A percentile compares a stretch with the other conserved stretches of the same genome.
These are phyloP conservation scores for Micromesistius poutassou DNA, from an alignment of 2,797 vertebrate genomes.

Conservation along the genomic window DNA sequence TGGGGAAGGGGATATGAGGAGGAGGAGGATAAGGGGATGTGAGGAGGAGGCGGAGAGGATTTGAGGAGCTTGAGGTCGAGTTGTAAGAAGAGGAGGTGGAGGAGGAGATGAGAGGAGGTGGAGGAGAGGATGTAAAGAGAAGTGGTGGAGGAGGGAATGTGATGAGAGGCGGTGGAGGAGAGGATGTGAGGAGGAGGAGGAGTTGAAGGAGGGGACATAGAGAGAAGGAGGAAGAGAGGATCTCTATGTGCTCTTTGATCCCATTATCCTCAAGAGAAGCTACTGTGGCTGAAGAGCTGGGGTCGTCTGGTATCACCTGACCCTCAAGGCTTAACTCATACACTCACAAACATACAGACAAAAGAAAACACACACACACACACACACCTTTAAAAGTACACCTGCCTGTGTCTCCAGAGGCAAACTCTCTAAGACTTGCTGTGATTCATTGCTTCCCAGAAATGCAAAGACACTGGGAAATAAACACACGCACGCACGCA, in stretches of 20 bases:
- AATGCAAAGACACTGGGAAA: slow-evolving; percentile 3
- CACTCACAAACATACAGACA: background rate
- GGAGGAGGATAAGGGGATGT: no score
- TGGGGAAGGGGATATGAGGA: no score
- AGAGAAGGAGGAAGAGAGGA: background rate
- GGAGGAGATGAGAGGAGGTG: no score
- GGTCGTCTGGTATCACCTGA: background rate
- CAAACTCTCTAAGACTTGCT: slow-evolving; percentile 21
- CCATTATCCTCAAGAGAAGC: background rate
- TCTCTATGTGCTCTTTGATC: background rate
- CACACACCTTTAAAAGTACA: background rate
- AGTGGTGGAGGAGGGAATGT: background rate
- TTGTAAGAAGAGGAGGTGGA: no score
- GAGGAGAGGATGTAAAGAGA: no score
- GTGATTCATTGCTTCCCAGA: slow-evolving; percentile 44
- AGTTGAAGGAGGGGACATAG: background rate
- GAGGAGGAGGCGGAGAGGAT: background rate
- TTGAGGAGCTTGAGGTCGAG: no score
- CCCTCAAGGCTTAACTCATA: slow-evolving; percentile 6
- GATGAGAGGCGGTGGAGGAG: background rate
- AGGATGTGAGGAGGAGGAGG: background rate
- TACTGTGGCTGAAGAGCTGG: background rate
- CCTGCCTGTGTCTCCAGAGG: background rate
- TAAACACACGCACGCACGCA: no score
- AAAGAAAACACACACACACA: background rate